Base-by-base conservation (phyloP, 2,113 vertebrate genomes). In the Plecotus auritus region DNA sequence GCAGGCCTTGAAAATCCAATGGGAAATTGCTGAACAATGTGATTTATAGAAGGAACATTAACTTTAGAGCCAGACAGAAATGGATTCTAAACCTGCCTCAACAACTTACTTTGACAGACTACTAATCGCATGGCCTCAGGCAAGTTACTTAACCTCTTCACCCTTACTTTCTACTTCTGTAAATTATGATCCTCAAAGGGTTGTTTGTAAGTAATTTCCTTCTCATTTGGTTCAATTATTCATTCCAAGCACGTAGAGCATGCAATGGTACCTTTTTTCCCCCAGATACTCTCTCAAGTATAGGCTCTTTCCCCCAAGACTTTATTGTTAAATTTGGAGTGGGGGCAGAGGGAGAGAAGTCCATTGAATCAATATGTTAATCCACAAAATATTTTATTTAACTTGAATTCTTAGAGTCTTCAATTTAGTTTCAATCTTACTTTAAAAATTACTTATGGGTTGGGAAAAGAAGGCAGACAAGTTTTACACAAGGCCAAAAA, bases 151-250 rank as follows among this genome's bases (percentile, higher is more conserved):
- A 42, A 91, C 73, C 70, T 94, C 77, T 67, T 86, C 42, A 32
- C 51, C 80, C 51, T 72, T 18, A 42, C 54, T 64, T 82, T 97
- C 67, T 61, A 14, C 30, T 73, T 80, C 37, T 74, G 35, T 82
- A 93, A 94, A 72, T 90, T 91, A 42, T 10, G 26, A 94, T 69
- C 77, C 80, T 59, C 64, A 35, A 67, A 86, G 81, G 7, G 10
- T 77, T 74, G 49, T 73, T 81, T 91, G 80, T 78, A 76, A 88
- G 59, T 76, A 35, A 80, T 77, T 88, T 94, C 28, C n/a, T 90
- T 82, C 45, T 93, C 51, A 51, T 89, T 95, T 51, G 32, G 22
- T 76, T 94, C 7, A 0, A 49, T 94, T 92, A 77, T 78, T 89
- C n/a, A 81, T 82, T 81, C 37, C 59, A 54, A 67, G 20, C 28